phyloP scores from a whole-genome alignment of 2,113 vertebrate species.

The Callorhinus ursinus region DNA sequence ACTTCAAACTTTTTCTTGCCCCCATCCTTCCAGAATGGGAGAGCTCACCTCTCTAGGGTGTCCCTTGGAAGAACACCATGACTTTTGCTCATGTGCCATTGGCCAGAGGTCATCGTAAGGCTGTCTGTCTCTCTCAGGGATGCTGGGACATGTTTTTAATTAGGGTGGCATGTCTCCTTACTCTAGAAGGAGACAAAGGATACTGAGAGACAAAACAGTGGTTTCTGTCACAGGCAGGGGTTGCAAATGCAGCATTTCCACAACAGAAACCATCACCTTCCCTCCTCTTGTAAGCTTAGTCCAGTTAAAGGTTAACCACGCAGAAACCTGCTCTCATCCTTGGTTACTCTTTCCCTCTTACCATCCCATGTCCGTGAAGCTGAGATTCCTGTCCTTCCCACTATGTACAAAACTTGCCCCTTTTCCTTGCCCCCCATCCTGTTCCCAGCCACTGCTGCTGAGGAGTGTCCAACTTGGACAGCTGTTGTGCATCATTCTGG shows the following conservation, averaged over 20 bases:
- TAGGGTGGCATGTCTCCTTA: neutral
- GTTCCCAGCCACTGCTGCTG: rapidly evolving
- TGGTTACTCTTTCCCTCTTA: neutral
- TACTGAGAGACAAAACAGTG: neutral
- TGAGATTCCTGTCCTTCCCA: neutral
- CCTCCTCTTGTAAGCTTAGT: rapidly evolving
- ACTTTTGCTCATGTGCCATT: rapidly evolving
- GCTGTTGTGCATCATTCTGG: too few species aligned
- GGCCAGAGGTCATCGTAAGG: neutral
- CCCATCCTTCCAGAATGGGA: neutral
- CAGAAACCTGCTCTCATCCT: neutral
- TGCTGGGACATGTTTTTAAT: neutral
- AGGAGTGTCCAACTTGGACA: neutral
- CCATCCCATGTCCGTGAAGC: rapidly evolving
- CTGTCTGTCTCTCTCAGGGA: neutral
- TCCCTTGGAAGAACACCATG: neutral
- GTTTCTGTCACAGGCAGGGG: neutral
- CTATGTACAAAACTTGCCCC: too few species aligned
- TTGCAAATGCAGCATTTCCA: neutral
- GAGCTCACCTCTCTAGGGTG: neutral
- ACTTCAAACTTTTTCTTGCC: neutral
- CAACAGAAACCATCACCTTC: neutral
- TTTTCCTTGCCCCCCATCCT: neutral
- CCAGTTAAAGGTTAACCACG: too few species aligned
- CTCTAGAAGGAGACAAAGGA: neutral